These are phyloP conservation scores for Calypte anna DNA, from an alignment of 2,113 vertebrate species.

Conservation along the genomic window DNA sequence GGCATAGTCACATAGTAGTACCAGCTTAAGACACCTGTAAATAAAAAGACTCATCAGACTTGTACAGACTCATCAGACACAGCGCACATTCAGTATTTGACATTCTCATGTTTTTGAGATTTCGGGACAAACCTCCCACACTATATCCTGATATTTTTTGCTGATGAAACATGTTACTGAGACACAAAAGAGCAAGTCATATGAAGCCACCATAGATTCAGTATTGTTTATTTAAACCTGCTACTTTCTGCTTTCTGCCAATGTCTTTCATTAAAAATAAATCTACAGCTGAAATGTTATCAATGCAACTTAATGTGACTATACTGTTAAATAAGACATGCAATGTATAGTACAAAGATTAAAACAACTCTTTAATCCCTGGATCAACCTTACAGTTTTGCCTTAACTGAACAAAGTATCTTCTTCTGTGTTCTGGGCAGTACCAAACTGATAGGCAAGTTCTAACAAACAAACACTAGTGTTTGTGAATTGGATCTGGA, in stretches of 20 bases:
- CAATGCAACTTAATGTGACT: not conserved
- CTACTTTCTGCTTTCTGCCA: not conserved
- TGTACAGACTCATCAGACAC: not conserved
- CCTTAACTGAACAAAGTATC: not conserved
- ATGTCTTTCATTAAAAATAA: not conserved
- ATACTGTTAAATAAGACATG: not conserved
- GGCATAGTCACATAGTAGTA: slow-evolving; percentile 95
- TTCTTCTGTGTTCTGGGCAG: not conserved
- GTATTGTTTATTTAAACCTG: not conserved
- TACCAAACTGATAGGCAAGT: not conserved
- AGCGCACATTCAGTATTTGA: not conserved
- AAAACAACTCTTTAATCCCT: not conserved
- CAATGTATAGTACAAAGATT: not conserved
- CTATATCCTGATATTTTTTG: not conserved
- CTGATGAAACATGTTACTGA: not conserved
- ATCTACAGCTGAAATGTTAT: not conserved
- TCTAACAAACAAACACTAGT: not conserved
- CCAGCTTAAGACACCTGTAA: slow-evolving; percentile 84
- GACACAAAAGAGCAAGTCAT: not conserved
- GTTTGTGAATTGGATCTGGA: not conserved
- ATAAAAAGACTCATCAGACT: slow-evolving; percentile 4
- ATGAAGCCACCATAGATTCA: not conserved
- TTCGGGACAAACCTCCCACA: not conserved
- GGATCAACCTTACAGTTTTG: not conserved
- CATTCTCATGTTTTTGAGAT: not conserved